Percentiles rank a stretch among this genome's conserved stretches.
These are phyloP conservation scores for Hemicentrotus pulcherrimus DNA, from an alignment of 35 echinoderm and acorn worm species.

Conservation along the genomic window DNA sequence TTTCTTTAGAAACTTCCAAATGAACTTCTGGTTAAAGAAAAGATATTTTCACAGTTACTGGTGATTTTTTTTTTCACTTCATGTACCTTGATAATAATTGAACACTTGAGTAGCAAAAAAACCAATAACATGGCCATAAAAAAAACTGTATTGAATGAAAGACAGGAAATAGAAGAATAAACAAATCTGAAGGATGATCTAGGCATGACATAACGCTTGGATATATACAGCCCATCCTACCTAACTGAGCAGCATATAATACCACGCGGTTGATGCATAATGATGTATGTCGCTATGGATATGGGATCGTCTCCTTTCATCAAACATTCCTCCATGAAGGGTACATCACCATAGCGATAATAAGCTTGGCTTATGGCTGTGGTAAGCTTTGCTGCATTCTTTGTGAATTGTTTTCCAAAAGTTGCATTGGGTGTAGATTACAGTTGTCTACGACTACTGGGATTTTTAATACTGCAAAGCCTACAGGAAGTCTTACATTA, in stretches of 20 bases:
- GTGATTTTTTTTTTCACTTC: not conserved
- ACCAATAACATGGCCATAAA: not conserved
- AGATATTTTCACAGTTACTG: not conserved
- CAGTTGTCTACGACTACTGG: not conserved
- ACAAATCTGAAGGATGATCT: not conserved
- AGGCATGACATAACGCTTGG: not conserved
- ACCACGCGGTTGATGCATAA: not conserved
- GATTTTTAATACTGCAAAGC: not conserved
- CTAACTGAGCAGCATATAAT: not conserved
- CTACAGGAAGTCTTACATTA: not conserved
- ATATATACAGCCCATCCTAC: not conserved
- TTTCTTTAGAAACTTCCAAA: not conserved
- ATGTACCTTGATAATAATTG: not conserved
- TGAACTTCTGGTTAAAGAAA: not conserved
- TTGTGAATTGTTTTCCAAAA: not conserved
- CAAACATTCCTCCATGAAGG: not conserved
- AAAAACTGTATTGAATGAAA: not conserved
- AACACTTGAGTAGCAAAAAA: not conserved
- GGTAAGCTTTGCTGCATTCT: not conserved
- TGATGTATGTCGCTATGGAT: not conserved
- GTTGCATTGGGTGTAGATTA: not conserved
- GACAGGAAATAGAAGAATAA: not conserved
- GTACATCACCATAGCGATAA: not conserved
- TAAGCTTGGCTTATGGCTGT: not conserved
- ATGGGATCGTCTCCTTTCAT: not conserved